Base-by-base conservation (phyloP, 1,140 invertebrate species). In the Cotesia vestalis region DNA sequence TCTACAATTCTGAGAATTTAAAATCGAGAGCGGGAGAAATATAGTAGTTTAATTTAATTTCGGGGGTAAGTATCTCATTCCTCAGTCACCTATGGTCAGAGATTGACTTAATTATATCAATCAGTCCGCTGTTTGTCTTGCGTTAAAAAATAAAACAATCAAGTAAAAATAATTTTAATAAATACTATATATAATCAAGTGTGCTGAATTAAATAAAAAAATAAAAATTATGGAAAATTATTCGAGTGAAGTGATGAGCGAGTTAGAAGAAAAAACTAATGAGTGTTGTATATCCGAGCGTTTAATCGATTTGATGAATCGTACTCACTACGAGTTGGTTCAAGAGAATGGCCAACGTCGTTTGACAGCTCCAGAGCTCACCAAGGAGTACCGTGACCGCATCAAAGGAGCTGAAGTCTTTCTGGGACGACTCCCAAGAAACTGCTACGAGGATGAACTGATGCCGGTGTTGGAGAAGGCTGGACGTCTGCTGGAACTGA, bases 291-390 rank as follows among this genome's bases (percentile, higher is more conserved):
- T 81, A 11, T 85, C 84, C 0, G 27, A 80, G 11, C 77, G 81
- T 63, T 71, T 88, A 20, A 66, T 88, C 12, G 76, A 85, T 4
- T 73, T 88, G 20, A 72, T 80, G 64, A 51, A 81, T 14, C 76
- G 73, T 62, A 86, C 85, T 1, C 69, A 83, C 1, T 88, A 86
- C 51, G 74, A 84, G 14, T 72, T 92, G 51, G 81, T 90, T 4
- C 92, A 93, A 81, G 91, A 92, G 79, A 93, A 93, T 82, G 92
- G 92, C 0, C 92, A 93, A 77, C 81, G 92, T 46, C 88, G 88
- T 74, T 89, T 90, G 84, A 77, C 89, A 80, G 67, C 90, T 77
- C 74, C 90, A 75, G 76, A 87, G 81, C 74, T 91, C 77, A 83
- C 75, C 75, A 55, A 84, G 78, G 73, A 85, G 73, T 17, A 74